Evolutionary conservation across 2,888 invertebrate genomes (phyloP), one percentile per base, ranked within the genome.

Genomic region (Melangyna quadrimaculata): DNA sequence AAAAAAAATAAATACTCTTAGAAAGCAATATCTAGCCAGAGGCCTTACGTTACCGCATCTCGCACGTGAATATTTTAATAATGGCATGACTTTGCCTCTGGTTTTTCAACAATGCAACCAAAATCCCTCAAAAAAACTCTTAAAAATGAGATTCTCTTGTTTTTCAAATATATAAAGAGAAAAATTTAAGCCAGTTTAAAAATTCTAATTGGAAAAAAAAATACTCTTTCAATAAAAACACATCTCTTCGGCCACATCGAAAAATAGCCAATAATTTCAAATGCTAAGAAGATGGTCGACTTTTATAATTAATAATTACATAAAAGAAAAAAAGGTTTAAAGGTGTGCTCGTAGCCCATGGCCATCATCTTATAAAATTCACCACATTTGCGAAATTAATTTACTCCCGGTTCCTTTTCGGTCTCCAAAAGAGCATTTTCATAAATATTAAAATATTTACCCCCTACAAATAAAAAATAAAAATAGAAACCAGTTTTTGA

Each of bases 191-290:
- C 27, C n/a, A n/a, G n/a, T 12, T 37, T 5, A n/a, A 7, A 40
- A 40, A 40, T 40, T 57, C 10, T 14, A 22, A 53, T 53, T 53
- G 27, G 27, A 53, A n/a, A 9, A 43, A 3, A n/a, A 5, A 43
- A 43, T 43, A 17, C 48, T 51, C 48, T 51, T 51, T 14, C 9
- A 0, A 17, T 14, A 19, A 0, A 17, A 9, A 17, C 0, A 14
- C 14, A 24, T 51, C 48, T 48, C 48, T 48, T 48, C 22, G 24
- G 5, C 1, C 8, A 53, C 27, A 27, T 57, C 17, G 32, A 57
- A 57, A n/a, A n/a, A n/a, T n/a, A n/a, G n/a, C n/a, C 32, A 32
- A 57, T 32, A 57, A 57, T 57, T 57, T 57, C n/a, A 12, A 57
- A 17, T 57, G 10, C 12, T 17, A 53, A 51, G 27, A 51, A 51